Conservation (phyloP, 2,113 vertebrate species). For the Neodon shergylaensis region DNA sequence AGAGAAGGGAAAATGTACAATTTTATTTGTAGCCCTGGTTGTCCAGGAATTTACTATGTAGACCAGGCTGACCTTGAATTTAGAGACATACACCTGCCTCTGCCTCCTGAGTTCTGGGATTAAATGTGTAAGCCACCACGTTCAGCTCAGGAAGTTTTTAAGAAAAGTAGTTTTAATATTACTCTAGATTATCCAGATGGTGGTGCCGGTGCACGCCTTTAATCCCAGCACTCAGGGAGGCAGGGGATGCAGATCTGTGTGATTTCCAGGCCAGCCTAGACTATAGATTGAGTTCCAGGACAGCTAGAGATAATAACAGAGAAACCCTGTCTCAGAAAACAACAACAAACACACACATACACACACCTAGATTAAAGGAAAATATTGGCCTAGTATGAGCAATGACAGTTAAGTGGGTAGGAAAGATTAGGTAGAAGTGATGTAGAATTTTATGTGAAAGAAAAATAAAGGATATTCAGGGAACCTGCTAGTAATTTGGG, state of each 20-base stretch:
- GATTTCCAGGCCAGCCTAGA: too few relatives aligned
- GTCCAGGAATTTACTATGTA: neutral
- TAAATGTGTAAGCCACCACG: neutral
- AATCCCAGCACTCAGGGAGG: too few relatives aligned
- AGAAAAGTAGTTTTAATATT: neutral
- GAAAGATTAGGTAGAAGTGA: neutral
- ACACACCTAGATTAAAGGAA: neutral
- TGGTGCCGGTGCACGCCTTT: too few relatives aligned
- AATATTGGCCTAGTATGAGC: neutral
- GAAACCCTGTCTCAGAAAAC: too few relatives aligned
- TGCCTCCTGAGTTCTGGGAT: neutral
- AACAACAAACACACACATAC: too few relatives aligned
- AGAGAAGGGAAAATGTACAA: neutral
- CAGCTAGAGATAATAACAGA: too few relatives aligned
- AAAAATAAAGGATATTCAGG: neutral
- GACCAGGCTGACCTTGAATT: neutral
- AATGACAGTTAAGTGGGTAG: conserved; percentile 2
- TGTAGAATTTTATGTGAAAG: neutral
- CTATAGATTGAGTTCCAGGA: too few relatives aligned
- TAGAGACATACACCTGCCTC: neutral
- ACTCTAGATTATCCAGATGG: neutral
- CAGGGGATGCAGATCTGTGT: too few relatives aligned
- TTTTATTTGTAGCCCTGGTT: neutral
- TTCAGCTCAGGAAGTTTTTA: neutral
- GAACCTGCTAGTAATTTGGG: neutral